Percentiles rank a stretch among this genome's conserved stretches.
These are phyloP conservation scores for Neocloeon triangulifer DNA, from an alignment of 1,140 invertebrate genomes.

Conservation along the genomic window DNA sequence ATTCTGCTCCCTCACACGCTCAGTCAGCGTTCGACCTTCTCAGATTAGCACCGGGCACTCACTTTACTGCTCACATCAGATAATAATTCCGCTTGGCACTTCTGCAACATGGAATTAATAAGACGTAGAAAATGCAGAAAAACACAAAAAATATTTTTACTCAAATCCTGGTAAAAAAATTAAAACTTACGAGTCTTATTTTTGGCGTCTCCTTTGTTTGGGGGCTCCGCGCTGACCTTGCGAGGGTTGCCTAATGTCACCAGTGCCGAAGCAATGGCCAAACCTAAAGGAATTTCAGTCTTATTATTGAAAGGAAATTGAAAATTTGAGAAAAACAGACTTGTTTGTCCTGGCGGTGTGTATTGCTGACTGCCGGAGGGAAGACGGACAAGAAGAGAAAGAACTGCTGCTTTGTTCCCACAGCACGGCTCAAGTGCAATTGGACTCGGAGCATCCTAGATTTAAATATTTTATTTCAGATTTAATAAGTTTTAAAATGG, in stretches of 20 bases:
- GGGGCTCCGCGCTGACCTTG: slow-evolving; percentile 39
- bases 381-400: slow-evolving; percentile 73
- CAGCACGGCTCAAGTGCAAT: slow-evolving; percentile 82
- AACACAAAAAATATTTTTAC: too few species aligned
- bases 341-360: slow-evolving; percentile 62
- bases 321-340: slow-evolving; percentile 11
- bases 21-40: too few species aligned
- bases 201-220: slow-evolving; percentile 33
- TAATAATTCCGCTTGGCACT: too few species aligned
- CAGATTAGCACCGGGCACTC: too few species aligned
- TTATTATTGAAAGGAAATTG: neutral
- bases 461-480: slow-evolving; percentile 6
- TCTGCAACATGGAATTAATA: too few species aligned
- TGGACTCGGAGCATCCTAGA: slow-evolving; percentile 60
- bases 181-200: slow-evolving; percentile 27
- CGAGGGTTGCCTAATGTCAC: slow-evolving; percentile 62
- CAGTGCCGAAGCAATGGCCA: slow-evolving; percentile 65
- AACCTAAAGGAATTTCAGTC: slow-evolving; percentile 24
- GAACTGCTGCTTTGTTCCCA: slow-evolving; percentile 73
- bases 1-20: too few species aligned
- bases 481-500: too few species aligned
- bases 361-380: slow-evolving; percentile 55
- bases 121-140: too few species aligned
- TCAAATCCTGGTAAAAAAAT: slow-evolving; percentile 43
- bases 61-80: too few species aligned